Evolutionary conservation across 2,113 vertebrate genomes (phyloP).

Genomic region (Glaucidium brasilianum): DNA sequence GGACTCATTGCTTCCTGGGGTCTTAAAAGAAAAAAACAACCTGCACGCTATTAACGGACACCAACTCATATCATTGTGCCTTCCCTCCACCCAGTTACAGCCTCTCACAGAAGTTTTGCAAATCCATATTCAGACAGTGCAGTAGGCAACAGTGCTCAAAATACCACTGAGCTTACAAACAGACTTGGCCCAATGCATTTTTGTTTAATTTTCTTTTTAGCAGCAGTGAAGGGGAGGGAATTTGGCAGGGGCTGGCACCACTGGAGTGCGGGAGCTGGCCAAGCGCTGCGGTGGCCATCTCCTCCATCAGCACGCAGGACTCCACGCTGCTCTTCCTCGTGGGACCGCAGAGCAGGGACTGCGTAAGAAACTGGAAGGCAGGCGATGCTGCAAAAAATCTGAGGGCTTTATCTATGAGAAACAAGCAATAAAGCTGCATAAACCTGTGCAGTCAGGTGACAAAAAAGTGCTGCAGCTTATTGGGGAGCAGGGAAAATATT

Average conservation of each 20-base stretch:
- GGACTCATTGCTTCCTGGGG: background rate
- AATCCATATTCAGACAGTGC: background rate
- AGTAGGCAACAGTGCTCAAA: background rate
- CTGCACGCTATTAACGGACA: background rate
- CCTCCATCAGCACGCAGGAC: background rate
- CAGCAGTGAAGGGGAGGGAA: background rate
- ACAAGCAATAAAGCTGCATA: background rate
- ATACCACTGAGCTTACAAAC: background rate
- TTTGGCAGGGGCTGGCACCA: background rate
- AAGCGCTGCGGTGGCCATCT: background rate
- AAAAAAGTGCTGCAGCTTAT: background rate
- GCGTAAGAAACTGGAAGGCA: background rate
- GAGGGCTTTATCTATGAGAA: background rate
- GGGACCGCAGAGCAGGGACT: background rate
- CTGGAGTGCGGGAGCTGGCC: background rate
- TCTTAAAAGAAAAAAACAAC: background rate
- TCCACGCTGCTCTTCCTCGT: background rate
- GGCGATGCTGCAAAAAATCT: background rate
- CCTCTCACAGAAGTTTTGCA: background rate
- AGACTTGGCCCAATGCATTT: background rate
- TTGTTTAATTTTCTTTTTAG: background rate
- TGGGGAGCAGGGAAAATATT: conserved; percentile 3
- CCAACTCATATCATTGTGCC: fast-evolving
- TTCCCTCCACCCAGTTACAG: fast-evolving
- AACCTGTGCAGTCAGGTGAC: conserved; percentile 1